Evolutionary conservation across 2,113 vertebrate genomes (phyloP).

Genomic region (Phalacrocorax pelagicus): DNA sequence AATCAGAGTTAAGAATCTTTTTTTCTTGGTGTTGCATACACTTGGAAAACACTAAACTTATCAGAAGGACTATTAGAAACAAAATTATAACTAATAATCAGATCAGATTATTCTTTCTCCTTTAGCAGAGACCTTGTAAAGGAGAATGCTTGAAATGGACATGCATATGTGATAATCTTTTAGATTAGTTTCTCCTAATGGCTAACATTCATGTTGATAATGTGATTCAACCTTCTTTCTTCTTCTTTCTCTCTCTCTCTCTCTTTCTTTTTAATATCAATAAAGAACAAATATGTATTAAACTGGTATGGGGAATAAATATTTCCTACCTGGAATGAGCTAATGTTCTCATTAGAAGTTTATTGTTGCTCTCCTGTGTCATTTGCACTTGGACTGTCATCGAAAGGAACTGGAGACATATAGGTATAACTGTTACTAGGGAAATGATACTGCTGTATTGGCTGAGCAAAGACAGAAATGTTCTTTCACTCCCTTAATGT

Average conservation of each 20-base stretch:
- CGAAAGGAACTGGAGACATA: neutral
- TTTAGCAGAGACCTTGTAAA: neutral
- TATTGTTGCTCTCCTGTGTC: neutral
- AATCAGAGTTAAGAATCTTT: neutral
- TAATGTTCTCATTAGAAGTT: neutral
- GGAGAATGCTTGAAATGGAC: neutral
- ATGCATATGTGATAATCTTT: neutral
- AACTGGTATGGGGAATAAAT: accelerated
- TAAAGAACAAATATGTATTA: neutral
- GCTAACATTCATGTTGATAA: neutral
- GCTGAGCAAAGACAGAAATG: slow-evolving; percentile 29
- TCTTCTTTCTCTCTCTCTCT: neutral
- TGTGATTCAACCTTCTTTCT: neutral
- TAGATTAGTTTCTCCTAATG: neutral
- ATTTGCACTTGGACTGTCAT: slow-evolving; percentile 17
- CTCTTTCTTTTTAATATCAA: neutral
- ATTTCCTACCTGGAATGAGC: neutral
- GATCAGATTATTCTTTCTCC: neutral
- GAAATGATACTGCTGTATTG: slow-evolving; percentile 17
- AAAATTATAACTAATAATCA: neutral
- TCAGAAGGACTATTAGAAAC: neutral
- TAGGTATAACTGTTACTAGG: neutral
- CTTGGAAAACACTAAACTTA: neutral
- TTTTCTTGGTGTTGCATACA: neutral
- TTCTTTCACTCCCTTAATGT: slow-evolving; percentile 23